Percentiles rank a stretch among this genome's conserved stretches.
These are phyloP conservation scores for Marisa cornuarietis DNA, from an alignment of 1,140 invertebrate species.

Conservation along the genomic window DNA sequence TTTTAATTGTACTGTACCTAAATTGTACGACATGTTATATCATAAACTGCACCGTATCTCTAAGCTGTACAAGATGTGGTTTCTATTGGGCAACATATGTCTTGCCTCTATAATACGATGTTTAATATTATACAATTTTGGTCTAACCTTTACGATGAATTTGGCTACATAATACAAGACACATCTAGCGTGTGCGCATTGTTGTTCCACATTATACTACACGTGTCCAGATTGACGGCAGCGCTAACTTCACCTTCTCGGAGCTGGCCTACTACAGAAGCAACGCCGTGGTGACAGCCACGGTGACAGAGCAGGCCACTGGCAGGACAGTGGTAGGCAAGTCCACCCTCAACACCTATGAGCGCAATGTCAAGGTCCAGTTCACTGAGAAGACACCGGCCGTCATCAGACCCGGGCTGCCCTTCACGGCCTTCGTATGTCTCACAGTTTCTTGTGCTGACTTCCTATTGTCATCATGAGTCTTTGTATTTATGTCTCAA, in stretches of 20 bases:
- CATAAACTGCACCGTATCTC: too few species aligned
- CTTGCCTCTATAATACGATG: too few species aligned
- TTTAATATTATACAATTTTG: too few species aligned
- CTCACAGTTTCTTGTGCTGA: not conserved
- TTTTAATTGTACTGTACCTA: too few species aligned
- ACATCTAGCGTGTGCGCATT: too few species aligned
- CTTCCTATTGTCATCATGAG: too few species aligned
- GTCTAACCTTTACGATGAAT: too few species aligned
- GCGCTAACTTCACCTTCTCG: conserved; percentile 7
- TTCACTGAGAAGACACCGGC: conserved; percentile 10
- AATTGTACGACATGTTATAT: too few species aligned
- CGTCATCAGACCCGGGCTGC: conserved; percentile 6
- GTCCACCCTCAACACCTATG: not conserved
- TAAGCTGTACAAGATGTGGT: too few species aligned
- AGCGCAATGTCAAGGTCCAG: conserved; percentile 10
- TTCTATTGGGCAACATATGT: too few species aligned
- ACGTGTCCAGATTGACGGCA: conserved; percentile 1
- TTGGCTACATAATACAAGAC: too few species aligned
- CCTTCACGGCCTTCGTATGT: conserved; percentile 15
- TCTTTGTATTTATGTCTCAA: too few species aligned
- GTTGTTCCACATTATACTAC: not conserved
- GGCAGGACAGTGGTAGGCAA: not conserved
- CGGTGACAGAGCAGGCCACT: conserved; percentile 7
- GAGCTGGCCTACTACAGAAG: not conserved
- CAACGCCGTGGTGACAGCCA: not conserved